A percentile compares a stretch with the other conserved stretches of the same genome.
These are phyloP conservation scores for Arvicanthis niloticus DNA, from an alignment of 2,113 vertebrate species.

Conservation along the genomic window DNA sequence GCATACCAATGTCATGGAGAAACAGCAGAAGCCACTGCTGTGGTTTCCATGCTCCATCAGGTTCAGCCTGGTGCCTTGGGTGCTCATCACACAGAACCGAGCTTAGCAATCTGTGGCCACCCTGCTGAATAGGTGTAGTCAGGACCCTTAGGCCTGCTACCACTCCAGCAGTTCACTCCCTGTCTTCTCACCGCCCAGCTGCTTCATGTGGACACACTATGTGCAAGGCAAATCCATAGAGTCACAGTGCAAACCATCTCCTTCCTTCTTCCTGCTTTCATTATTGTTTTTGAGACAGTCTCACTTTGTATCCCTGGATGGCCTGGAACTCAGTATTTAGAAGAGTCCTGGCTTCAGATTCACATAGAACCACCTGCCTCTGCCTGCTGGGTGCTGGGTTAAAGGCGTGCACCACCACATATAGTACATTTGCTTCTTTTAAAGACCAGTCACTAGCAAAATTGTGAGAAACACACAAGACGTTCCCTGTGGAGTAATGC, in stretches of 20 bases:
- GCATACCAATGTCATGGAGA: background rate
- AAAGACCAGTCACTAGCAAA: slow-evolving; percentile 33
- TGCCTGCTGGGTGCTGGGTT: background rate
- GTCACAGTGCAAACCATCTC: background rate
- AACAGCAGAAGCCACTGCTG: background rate
- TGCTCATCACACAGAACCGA: background rate
- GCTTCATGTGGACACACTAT: background rate
- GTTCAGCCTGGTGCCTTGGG: background rate
- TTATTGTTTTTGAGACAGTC: background rate
- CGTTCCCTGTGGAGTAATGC: background rate
- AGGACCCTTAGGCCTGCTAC: background rate
- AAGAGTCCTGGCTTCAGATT: background rate
- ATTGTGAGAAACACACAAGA: slow-evolving; percentile 23
- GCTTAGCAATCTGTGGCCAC: background rate
- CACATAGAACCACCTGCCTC: background rate
- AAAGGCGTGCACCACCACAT: background rate
- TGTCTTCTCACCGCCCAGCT: background rate
- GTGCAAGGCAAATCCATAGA: background rate
- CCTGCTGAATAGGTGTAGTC: background rate
- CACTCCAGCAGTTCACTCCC: background rate
- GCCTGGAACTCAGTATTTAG: background rate
- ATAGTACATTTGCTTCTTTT: slow-evolving; percentile 4
- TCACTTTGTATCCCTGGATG: background rate
- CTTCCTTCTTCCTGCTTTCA: slow-evolving; percentile 13
- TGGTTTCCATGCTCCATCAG: rapidly evolving